Conservation (phyloP, 2,113 vertebrate genomes). For the Telmatochromis bifrenatus region DNA sequence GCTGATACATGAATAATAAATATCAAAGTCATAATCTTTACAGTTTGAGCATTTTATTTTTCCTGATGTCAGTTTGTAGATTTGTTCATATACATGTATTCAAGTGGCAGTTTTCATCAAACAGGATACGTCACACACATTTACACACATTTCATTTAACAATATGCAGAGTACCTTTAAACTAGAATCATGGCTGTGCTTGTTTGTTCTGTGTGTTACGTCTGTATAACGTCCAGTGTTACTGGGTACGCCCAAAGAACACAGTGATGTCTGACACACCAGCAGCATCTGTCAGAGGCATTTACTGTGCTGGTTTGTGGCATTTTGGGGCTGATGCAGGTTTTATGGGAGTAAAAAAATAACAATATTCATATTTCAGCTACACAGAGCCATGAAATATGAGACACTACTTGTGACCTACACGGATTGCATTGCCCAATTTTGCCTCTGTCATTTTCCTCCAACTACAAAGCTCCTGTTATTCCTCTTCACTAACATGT, state of each 20-base stretch:
- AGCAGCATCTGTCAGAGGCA: neutral
- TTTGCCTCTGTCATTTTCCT: neutral
- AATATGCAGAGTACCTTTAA: neutral
- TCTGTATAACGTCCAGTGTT: neutral
- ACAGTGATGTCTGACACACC: neutral
- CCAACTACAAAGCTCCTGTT: neutral
- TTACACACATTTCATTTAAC: neutral
- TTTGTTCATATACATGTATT: neutral
- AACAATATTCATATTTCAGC: neutral
- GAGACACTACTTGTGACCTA: neutral
- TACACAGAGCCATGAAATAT: neutral
- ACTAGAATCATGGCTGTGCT: neutral
- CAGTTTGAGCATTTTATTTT: neutral
- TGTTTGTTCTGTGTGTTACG: neutral
- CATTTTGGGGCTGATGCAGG: neutral
- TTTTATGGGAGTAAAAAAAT: neutral
- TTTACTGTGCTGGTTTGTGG: fast-evolving
- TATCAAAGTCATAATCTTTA: neutral
- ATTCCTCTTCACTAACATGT: neutral
- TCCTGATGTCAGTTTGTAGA: neutral
- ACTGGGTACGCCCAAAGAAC: neutral
- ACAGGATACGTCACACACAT: neutral
- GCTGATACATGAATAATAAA: neutral
- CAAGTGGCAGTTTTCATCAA: neutral
- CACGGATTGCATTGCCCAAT: neutral